Percentiles rank a stretch among this genome's conserved stretches.
Evolutionary conservation across 2,888 invertebrate species (phyloP).

Genomic region (Chrysotoxum bicinctum): DNA sequence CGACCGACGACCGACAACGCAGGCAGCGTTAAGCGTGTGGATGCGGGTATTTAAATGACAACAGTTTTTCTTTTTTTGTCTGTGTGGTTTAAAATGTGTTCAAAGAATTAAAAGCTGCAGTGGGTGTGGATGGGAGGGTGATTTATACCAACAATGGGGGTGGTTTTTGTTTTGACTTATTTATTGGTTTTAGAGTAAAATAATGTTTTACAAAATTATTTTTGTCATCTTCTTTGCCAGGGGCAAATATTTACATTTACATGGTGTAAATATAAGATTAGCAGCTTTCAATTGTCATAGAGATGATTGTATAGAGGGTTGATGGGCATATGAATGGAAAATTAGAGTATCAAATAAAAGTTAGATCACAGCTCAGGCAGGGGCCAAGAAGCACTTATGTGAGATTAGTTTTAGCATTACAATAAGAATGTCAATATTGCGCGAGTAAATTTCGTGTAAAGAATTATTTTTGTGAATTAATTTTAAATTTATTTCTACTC

Average conservation of each 20-base stretch:
- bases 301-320: slow-evolving; percentile 7
- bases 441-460: no score
- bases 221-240: slow-evolving; percentile 40
- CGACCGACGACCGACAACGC: neutral
- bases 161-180: slow-evolving; percentile 68
- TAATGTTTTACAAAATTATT: slow-evolving; percentile 58
- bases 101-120: slow-evolving; percentile 41
- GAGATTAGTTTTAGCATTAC: no score
- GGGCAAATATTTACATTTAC: slow-evolving; percentile 50
- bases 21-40: slow-evolving; percentile 34
- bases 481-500: no score
- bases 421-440: no score
- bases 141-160: slow-evolving; percentile 60
- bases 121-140: slow-evolving; percentile 45
- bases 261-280: slow-evolving; percentile 55
- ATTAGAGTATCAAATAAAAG: no score
- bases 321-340: neutral
- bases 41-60: slow-evolving; percentile 69
- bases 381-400: no score
- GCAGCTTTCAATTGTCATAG: slow-evolving; percentile 22
- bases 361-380: no score
- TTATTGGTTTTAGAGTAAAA: slow-evolving; percentile 56
- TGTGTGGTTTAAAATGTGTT: slow-evolving; percentile 55
- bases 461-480: no score
- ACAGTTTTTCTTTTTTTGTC: slow-evolving; percentile 31